phyloP scores from a whole-genome alignment of 2,797 vertebrate species.

The Channa striata region DNA sequence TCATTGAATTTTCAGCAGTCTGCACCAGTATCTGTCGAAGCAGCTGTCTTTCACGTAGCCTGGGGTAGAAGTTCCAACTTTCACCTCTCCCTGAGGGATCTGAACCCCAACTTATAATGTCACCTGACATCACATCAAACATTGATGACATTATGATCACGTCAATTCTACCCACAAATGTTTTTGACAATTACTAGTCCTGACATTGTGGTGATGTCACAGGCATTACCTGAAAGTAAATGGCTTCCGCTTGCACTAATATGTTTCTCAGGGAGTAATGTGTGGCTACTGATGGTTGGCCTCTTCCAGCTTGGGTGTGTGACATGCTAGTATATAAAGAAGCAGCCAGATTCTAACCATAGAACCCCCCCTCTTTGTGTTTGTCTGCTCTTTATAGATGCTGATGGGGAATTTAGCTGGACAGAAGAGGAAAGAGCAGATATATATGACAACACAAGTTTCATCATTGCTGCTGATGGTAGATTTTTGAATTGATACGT shows the following conservation, averaged over 20 bases:
- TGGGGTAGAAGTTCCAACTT: too few relatives aligned
- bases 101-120: too few relatives aligned
- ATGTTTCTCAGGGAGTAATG: neutral
- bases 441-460: constrained; percentile 84
- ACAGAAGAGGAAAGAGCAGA: constrained; percentile 90
- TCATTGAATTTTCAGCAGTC: too few relatives aligned
- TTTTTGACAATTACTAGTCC: too few relatives aligned
- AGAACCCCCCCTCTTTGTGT: neutral
- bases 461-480: constrained; percentile 94
- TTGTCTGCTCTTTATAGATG: constrained; percentile 76
- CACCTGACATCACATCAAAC: too few relatives aligned
- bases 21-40: too few relatives aligned
- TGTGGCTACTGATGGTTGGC: neutral
- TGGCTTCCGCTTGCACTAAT: neutral
- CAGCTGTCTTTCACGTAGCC: too few relatives aligned
- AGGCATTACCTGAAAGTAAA: too few relatives aligned
- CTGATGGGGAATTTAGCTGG: constrained; percentile 88
- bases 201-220: too few relatives aligned
- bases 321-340: neutral
- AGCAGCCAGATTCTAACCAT: neutral
- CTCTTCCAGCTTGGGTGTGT: neutral
- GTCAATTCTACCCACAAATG: too few relatives aligned
- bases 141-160: too few relatives aligned
- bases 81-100: too few relatives aligned
- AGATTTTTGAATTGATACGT: constrained; percentile 24